Evolutionary conservation across 2,888 invertebrate species (phyloP).

Genomic region (Ochlodes sylvanus): DNA sequence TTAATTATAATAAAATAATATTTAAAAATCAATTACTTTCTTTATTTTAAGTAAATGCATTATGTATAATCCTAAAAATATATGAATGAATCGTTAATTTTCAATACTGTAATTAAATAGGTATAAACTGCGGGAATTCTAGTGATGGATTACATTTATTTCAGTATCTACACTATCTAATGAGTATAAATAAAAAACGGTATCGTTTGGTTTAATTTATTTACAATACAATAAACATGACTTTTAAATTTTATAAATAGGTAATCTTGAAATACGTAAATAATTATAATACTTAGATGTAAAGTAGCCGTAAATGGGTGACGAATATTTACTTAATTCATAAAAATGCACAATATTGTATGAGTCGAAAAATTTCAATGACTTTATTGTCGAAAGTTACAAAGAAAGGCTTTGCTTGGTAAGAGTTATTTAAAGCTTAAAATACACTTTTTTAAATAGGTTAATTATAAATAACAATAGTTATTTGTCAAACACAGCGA

Average conservation of each 20-base stretch:
- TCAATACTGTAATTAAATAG: too few relatives aligned
- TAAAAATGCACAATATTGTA: constrained; percentile 33
- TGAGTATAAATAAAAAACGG: constrained; percentile 54
- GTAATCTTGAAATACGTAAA: constrained; percentile 44
- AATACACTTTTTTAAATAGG: constrained; percentile 40
- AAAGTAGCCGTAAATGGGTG: constrained; percentile 11
- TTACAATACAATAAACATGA: constrained; percentile 74
- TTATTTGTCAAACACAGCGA: constrained; percentile 85
- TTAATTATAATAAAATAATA: too few relatives aligned
- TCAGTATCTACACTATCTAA: too few relatives aligned
- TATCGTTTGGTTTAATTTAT: constrained; percentile 66
- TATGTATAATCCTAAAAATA: too few relatives aligned
- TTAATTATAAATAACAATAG: constrained; percentile 42
- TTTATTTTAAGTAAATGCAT: too few relatives aligned
- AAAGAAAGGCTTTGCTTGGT: constrained; percentile 30
- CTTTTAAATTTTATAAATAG: constrained; percentile 59
- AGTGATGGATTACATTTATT: too few relatives aligned
- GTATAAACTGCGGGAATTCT: too few relatives aligned
- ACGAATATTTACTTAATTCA: constrained; percentile 6
- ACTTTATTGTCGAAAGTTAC: constrained; percentile 67
- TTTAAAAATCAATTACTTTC: too few relatives aligned
- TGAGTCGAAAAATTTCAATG: constrained; percentile 38
- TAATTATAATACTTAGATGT: constrained; percentile 22
- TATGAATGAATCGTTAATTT: too few relatives aligned
- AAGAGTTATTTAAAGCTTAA: constrained; percentile 45